A percentile compares a stretch with the other conserved stretches of the same genome.
phyloP scores from a whole-genome alignment of 2,888 invertebrate species.

The Pseudeuparius sepicola region DNA sequence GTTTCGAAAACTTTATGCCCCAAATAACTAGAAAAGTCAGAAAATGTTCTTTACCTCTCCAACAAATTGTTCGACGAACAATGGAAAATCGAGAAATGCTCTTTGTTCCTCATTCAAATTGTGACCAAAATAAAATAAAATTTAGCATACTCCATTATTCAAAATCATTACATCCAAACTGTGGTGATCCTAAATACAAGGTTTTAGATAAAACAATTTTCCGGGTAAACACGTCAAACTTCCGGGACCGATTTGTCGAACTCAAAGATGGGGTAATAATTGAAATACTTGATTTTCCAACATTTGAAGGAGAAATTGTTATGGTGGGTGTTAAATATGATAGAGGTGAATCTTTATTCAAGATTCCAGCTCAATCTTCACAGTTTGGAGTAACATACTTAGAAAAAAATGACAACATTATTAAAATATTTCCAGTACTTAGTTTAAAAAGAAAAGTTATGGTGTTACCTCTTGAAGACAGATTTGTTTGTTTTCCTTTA shows the following conservation, averaged over 20 bases:
- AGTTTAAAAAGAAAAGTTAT: conserved; percentile 5
- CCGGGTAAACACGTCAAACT: conserved; percentile 8
- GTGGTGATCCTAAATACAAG: conserved; percentile 10
- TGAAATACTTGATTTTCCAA: conserved; percentile 13
- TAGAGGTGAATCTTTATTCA: conserved; percentile 7
- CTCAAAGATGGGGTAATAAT: conserved; percentile 7
- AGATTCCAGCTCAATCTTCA: conserved; percentile 3
- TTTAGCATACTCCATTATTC: too few relatives aligned
- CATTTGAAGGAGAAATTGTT: not conserved
- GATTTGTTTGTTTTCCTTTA: conserved; percentile 10
- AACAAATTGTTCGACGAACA: conserved; percentile 4
- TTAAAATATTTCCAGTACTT: conserved; percentile 2
- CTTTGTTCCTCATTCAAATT: too few relatives aligned
- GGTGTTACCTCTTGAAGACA: conserved; percentile 6
- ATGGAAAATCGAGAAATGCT: too few relatives aligned
- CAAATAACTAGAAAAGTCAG: conserved; percentile 7
- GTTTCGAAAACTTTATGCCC: conserved; percentile 9
- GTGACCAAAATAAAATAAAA: too few relatives aligned
- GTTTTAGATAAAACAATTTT: conserved; percentile 6
- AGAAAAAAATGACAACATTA: conserved; percentile 3
- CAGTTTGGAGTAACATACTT: conserved; percentile 5
- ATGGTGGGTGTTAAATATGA: not conserved
- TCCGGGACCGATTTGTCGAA: conserved; percentile 12
- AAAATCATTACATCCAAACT: too few relatives aligned
- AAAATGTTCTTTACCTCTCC: conserved; percentile 7